Evolutionary conservation across 2,113 vertebrate species (phyloP).

Genomic region (Microtus richardsoni): DNA sequence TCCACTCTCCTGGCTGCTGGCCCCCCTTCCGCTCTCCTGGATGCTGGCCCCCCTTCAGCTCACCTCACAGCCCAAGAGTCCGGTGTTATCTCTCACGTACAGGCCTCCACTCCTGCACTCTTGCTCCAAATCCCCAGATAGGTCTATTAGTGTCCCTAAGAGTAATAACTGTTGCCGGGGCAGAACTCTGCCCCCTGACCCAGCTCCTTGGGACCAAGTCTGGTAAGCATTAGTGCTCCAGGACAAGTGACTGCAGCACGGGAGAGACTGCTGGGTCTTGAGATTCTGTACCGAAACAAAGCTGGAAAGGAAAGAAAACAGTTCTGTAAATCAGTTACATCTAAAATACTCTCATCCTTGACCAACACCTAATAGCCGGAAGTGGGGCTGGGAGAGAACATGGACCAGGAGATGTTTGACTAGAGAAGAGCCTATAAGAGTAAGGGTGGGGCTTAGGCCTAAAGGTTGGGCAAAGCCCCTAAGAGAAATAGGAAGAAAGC

Average conservation of each 20-base stretch:
- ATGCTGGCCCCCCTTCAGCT: background rate
- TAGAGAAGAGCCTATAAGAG: background rate
- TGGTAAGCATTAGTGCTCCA: slow-evolving; percentile 61
- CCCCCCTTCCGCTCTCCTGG: no score
- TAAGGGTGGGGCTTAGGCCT: background rate
- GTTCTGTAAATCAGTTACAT: background rate
- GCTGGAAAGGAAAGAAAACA: slow-evolving; percentile 56
- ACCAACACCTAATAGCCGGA: background rate
- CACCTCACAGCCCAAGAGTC: slow-evolving; percentile 75
- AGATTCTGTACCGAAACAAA: slow-evolving; percentile 76
- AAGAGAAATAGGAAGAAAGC: background rate
- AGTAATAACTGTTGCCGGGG: slow-evolving; percentile 72
- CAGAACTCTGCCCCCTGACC: background rate
- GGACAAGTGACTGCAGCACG: slow-evolving; percentile 77
- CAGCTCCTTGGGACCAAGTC: slow-evolving; percentile 61
- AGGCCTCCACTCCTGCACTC: slow-evolving; percentile 66
- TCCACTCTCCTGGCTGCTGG: no score
- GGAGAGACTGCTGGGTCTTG: slow-evolving; percentile 54
- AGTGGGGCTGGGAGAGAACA: background rate
- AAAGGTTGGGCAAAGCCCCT: background rate
- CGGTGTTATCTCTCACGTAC: slow-evolving; percentile 78
- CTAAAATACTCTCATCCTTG: background rate
- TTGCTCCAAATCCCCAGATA: slow-evolving; percentile 39
- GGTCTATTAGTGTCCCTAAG: slow-evolving; percentile 74
- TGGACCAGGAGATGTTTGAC: background rate